Base-by-base conservation (phyloP, 2,888 invertebrate genomes). In the Spilarctia lutea region DNA sequence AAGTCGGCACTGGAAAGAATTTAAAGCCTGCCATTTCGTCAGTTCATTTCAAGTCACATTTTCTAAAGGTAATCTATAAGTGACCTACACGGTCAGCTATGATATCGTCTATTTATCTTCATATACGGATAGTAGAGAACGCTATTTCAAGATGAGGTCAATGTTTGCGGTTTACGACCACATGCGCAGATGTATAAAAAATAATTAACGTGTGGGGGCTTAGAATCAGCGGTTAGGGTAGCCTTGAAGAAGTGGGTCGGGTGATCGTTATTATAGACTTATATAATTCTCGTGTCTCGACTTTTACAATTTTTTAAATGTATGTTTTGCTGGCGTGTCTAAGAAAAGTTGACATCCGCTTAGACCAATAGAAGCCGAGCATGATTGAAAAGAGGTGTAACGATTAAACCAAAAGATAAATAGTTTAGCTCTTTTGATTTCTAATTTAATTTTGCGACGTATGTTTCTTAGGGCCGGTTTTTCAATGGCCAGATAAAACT, bases 121-220 rank as follows among this genome's bases (percentile, higher is more conserved):
- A 60, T 20, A 70, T 70, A 39, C 63, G 42, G 63, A 60, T 63
- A 63, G 30, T 27, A 24, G n/a, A 3, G 60, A 83, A 84, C 79
- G 88, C 90, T 93, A 93, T 93, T 92, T 90, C 83, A 83, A 89
- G 88, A 85, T 91, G 92, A 93, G 94, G 94, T 94, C 94, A 94
- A 93, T 93, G 94, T 93, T 92, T 93, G 91, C 87, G 86, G 88
- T 88, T 86, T 87, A 86, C 85, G 85, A 86, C 84, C 87, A 88
- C 88, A 84, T 77, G 65, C 66, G 35, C 65, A 73, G 71, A 79
- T 73, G 75, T 77, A 75, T 56, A 56, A 56, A 56, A 74, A 76
- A 77, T 79, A 73, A 79, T 76, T 65, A 73, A 67, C 65, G 42
- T 52, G 71, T 75, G 72, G 67, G 68, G 79, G 18, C 74, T 48